Evolutionary conservation across 2,113 vertebrate genomes (phyloP), one percentile per base, ranked within the genome.

Genomic region (Halcyon senegalensis): DNA sequence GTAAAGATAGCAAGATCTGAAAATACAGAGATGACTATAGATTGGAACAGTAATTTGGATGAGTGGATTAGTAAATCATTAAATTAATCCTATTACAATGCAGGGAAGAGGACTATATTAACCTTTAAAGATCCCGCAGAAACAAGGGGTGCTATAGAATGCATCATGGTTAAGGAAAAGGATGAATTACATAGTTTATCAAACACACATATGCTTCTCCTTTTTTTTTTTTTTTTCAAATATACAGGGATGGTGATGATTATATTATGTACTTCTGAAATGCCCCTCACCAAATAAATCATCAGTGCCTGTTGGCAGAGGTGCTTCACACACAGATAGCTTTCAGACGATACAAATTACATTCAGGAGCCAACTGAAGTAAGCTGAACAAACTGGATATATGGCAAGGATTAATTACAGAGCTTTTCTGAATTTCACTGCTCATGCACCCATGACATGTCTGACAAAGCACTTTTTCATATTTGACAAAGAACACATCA

Each of bases 401-500:
- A 75, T 44, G 66, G 64, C 33, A 80, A 89, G 43, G 20, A 62
- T 44, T 81, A 79, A 58, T 60, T 68, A 51, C 0, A 0, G 68
- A 75, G 18, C 10, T 81, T 68, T 86, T 76, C 37, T 58, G 63
- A 69, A 83, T 87, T 78, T 86, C 72, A 90, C 31, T 89, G 46
- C 31, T 90, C 17, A n/a, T 74, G 58, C 10, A 43, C 14, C 16
- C 56, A 24, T 37, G 17, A 90, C 83, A 30, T 64, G 64, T 39
- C 69, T 84, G 68, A 72, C 16, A 93, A 93, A 77, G 33, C 21
- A 64, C 62, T 77, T 94, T 87, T 92, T 96, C 35, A 33, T 78
- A 64, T 68, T 79, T 94, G 35, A 87, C 35, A 84, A 88, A 76
- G 53, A 83, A 77, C 33, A 31, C 9, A 11, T 63, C 35, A 15